phyloP scores from a whole-genome alignment of 2,113 vertebrate species.

The Gorsachius goisagi region DNA sequence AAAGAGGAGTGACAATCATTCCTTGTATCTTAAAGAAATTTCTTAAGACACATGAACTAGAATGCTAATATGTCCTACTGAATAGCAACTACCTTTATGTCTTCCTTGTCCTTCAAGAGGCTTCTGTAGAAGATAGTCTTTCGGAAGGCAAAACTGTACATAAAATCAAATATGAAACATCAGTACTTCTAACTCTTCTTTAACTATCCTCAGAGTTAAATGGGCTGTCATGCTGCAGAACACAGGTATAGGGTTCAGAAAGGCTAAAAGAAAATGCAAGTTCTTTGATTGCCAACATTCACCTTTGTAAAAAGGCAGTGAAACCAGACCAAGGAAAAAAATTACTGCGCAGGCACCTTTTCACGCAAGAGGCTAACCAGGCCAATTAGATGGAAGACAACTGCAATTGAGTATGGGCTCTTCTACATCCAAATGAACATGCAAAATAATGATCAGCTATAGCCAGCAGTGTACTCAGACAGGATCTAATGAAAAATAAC shows the following conservation, averaged over 20 bases:
- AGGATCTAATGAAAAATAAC: background rate
- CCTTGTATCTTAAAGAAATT: background rate
- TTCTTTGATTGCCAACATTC: background rate
- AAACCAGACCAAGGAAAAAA: background rate
- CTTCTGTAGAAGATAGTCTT: background rate
- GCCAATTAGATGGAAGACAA: background rate
- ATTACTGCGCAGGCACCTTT: background rate
- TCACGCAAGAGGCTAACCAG: background rate
- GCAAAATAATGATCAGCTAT: background rate
- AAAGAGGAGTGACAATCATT: background rate
- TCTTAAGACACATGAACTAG: background rate
- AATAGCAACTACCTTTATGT: background rate
- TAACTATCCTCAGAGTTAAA: background rate
- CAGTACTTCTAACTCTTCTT: background rate
- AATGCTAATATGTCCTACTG: background rate
- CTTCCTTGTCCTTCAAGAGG: background rate
- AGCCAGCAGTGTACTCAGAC: accelerated
- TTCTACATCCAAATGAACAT: background rate
- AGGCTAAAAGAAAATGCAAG: background rate
- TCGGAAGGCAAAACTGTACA: background rate
- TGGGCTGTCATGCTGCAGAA: background rate
- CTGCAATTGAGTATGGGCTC: background rate
- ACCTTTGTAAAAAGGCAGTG: background rate
- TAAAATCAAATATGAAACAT: background rate
- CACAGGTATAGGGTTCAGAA: background rate